phyloP scores from a whole-genome alignment of 2,888 invertebrate species.

The Phyto melanocephala region DNA sequence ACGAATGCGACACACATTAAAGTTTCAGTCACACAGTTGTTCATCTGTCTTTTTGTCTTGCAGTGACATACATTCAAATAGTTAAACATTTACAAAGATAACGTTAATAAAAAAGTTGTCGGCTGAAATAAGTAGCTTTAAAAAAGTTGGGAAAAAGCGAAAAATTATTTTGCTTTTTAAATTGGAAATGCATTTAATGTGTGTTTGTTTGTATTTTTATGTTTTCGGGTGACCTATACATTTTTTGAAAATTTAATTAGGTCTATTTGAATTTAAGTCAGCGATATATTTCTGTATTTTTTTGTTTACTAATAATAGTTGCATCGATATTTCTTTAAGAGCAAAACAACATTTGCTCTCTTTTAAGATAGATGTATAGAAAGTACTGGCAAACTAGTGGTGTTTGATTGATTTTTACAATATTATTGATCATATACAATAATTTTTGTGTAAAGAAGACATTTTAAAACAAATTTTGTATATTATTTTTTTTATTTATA shows the following conservation, averaged over 20 bases:
- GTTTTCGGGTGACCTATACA: too few species aligned
- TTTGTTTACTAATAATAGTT: too few species aligned
- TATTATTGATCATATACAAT: too few species aligned
- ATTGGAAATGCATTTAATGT: too few species aligned
- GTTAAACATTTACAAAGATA: neutral
- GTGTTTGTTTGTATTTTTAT: too few species aligned
- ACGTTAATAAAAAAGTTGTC: neutral
- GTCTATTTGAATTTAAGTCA: too few species aligned
- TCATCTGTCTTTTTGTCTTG: slow-evolving; percentile 30
- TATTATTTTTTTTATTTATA: too few species aligned
- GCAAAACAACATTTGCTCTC: slow-evolving; percentile 69
- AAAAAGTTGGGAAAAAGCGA: neutral
- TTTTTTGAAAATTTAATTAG: too few species aligned
- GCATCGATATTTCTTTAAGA: slow-evolving; percentile 66
- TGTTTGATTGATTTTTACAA: too few species aligned
- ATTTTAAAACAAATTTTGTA: too few species aligned
- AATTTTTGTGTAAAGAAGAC: too few species aligned
- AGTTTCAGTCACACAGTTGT: slow-evolving; percentile 15
- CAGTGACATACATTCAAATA: slow-evolving; percentile 26
- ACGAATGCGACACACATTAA: neutral
- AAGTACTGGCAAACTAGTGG: neutral
- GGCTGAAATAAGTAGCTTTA: neutral
- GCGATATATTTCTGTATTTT: too few species aligned
- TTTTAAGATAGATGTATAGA: slow-evolving; percentile 46
- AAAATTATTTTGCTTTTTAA: neutral